phyloP scores from a whole-genome alignment of 2,888 invertebrate species.

The Diadegma fenestrale region DNA sequence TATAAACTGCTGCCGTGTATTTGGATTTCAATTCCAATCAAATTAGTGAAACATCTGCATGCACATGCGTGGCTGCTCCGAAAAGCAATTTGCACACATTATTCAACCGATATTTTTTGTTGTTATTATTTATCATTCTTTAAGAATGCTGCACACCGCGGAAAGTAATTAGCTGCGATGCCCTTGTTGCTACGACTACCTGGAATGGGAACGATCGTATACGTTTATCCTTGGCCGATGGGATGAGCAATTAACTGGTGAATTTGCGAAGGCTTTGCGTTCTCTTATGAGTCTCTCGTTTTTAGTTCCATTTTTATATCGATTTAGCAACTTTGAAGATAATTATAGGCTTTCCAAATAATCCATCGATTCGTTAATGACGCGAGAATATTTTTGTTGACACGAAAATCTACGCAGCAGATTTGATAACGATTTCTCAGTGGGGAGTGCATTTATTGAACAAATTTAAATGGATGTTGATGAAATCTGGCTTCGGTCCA shows the following conservation, averaged over 20 bases:
- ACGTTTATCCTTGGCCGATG: constrained; percentile 46
- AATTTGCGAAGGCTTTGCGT: constrained; percentile 29
- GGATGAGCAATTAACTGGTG: constrained; percentile 33
- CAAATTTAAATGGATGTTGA: constrained; percentile 20
- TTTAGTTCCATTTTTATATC: not conserved
- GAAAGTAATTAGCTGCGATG: constrained; percentile 49
- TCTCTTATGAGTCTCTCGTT: constrained; percentile 15
- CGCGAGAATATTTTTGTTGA: not conserved
- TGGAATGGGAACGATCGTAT: constrained; percentile 27
- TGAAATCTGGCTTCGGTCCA: constrained; percentile 67
- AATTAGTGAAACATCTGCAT: not conserved
- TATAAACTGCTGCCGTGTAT: not conserved
- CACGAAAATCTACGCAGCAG: not conserved
- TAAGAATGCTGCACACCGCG: constrained; percentile 22
- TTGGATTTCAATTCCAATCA: not conserved
- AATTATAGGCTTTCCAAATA: not conserved
- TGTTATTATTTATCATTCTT: constrained; percentile 11
- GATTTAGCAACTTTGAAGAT: not conserved
- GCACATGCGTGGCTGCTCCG: not conserved
- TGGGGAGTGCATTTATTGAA: constrained; percentile 6
- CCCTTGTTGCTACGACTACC: constrained; percentile 50
- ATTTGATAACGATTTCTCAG: not conserved
- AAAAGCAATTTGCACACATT: constrained; percentile 1
- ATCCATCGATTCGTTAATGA: not conserved
- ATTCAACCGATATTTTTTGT: not conserved